Percentiles rank a stretch among this genome's conserved stretches.
Conservation (phyloP, 2,113 vertebrate species). For the Pterocles gutturalis region DNA sequence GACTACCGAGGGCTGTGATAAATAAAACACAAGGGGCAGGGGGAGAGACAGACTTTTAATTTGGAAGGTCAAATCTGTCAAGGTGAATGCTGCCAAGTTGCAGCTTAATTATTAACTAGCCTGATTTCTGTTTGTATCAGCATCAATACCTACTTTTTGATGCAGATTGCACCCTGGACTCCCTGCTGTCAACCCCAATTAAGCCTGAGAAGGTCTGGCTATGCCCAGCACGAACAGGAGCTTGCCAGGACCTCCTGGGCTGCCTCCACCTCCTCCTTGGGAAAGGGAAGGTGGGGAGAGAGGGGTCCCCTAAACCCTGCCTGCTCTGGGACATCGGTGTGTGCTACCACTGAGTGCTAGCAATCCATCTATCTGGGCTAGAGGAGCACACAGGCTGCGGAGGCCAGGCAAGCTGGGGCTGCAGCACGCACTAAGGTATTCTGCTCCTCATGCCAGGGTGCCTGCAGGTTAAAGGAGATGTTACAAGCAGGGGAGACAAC, state of each 20-base stretch:
- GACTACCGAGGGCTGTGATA: not conserved
- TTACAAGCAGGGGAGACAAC: not conserved
- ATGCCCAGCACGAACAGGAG: not conserved
- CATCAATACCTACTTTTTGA: conserved; percentile 45
- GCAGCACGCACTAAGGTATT: not conserved
- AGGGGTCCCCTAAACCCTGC: not conserved
- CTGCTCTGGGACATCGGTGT: not conserved
- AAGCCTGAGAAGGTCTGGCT: conserved; percentile 64
- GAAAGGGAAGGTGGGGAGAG: not conserved
- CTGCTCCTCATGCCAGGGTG: not conserved
- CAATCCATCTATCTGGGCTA: not conserved
- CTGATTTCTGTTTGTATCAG: conserved; percentile 64
- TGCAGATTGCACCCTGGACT: conserved; percentile 36
- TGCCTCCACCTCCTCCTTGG: not conserved
- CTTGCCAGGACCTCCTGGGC: conserved; percentile 1
- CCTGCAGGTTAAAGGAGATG: not conserved
- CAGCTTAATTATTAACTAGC: conserved; percentile 71
- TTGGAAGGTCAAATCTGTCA: conserved; percentile 60
- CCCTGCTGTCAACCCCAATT: conserved; percentile 53
- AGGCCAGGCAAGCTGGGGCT: not conserved
- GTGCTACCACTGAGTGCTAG: not conserved
- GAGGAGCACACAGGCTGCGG: not conserved
- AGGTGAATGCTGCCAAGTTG: conserved; percentile 59
- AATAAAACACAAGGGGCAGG: not conserved
- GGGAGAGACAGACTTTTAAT: not conserved